Conservation (phyloP, 2,113 vertebrate species). For the Delphinus delphis region DNA sequence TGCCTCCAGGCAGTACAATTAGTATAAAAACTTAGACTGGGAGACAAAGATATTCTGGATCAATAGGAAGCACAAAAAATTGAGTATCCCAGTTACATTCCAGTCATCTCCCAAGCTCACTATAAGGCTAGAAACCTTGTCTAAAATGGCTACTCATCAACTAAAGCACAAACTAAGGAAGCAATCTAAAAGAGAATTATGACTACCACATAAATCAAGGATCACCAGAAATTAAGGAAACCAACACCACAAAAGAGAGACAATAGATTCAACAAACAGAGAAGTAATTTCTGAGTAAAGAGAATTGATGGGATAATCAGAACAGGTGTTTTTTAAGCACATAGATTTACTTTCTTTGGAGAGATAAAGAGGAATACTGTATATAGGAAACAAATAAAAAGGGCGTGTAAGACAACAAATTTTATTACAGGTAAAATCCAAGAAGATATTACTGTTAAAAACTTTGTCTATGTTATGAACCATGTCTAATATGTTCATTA, state of each 20-base stretch:
- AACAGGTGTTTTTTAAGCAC: neutral
- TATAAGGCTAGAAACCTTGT: neutral
- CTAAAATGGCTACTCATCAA: neutral
- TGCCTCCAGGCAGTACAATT: neutral
- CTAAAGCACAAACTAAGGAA: neutral
- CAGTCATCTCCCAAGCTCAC: neutral
- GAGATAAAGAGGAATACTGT: neutral
- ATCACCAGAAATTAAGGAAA: neutral
- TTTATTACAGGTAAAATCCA: neutral
- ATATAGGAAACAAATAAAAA: neutral
- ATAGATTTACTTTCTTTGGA: neutral
- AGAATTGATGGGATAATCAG: neutral
- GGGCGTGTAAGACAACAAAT: neutral
- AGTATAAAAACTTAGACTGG: neutral
- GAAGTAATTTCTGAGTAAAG: neutral
- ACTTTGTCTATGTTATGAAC: neutral
- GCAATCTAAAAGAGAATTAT: neutral
- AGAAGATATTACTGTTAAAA: neutral
- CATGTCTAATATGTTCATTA: neutral
- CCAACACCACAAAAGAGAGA: neutral
- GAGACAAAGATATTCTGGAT: neutral
- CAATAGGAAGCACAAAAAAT: neutral
- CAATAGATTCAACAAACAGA: neutral
- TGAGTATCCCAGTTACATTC: neutral
- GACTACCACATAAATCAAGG: neutral